Conservation (phyloP, 2,797 vertebrate species). For the Onychomys arenicola region DNA sequence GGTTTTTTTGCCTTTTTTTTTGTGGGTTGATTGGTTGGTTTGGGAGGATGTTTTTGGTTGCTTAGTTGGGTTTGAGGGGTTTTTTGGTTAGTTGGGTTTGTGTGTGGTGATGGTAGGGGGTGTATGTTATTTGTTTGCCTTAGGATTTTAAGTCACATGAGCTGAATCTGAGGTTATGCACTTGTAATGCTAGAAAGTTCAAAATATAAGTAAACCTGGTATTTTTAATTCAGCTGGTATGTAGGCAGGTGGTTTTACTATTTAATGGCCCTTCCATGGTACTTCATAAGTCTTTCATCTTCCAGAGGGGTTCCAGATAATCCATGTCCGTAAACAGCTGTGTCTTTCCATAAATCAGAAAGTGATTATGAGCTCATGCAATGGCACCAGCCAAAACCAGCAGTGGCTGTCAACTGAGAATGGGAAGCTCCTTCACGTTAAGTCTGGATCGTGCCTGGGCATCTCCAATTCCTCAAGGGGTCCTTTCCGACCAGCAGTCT, state of each 20-base stretch:
- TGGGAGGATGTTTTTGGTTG: neutral
- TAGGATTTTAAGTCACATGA: neutral
- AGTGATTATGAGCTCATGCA: constrained; percentile 88
- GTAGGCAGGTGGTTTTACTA: neutral
- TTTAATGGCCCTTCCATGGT: neutral
- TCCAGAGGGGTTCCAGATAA: constrained; percentile 92
- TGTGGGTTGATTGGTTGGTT: neutral
- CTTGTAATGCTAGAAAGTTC: neutral
- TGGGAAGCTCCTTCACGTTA: constrained; percentile 87
- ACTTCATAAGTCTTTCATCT: constrained; percentile 82
- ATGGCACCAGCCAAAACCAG: constrained; percentile 86
- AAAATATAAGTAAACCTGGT: constrained; percentile 39
- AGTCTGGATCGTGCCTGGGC: constrained; percentile 89
- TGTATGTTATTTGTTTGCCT: neutral
- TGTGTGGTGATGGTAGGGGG: neutral
- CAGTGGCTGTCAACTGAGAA: constrained; percentile 91
- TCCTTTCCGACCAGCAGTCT: constrained; percentile 84
- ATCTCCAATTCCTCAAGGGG: constrained; percentile 80
- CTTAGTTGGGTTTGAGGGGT: neutral
- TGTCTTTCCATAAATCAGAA: constrained; percentile 87
- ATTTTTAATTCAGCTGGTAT: constrained; percentile 39
- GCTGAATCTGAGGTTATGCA: neutral
- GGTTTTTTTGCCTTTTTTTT: neutral
- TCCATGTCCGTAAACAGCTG: constrained; percentile 87
- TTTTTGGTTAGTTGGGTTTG: neutral